Evolutionary conservation across 2,113 vertebrate species (phyloP).

Genomic region (Passer domesticus): DNA sequence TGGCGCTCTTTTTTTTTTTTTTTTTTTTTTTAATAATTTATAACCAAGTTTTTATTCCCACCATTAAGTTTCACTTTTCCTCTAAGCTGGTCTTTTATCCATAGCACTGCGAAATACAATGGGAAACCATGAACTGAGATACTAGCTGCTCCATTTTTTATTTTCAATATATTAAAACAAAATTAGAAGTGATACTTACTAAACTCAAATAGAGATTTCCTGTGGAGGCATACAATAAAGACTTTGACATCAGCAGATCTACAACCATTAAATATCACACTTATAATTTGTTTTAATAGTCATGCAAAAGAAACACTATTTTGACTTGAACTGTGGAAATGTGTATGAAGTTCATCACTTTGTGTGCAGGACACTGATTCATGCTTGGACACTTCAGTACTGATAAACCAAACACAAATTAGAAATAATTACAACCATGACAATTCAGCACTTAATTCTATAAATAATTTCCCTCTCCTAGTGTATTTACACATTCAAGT

Average conservation of each 20-base stretch:
- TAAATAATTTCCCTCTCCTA: not conserved
- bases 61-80: not conserved
- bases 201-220: not conserved
- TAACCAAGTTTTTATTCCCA: not conserved
- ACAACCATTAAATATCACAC: not conserved
- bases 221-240: not conserved
- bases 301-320: not conserved
- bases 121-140: not conserved
- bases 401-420: not conserved
- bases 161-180: not conserved
- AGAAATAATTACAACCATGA: not conserved
- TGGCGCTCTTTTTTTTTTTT: not conserved
- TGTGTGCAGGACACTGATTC: not conserved
- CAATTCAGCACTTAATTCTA: not conserved
- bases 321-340: not conserved
- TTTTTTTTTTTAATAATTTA: not conserved
- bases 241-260: not conserved
- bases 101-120: not conserved
- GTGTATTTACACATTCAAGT: not conserved
- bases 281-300: not conserved
- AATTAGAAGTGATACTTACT: not conserved
- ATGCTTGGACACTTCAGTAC: not conserved
- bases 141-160: not conserved
- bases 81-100: not conserved
- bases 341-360: not conserved